Conservation (phyloP, 2,113 vertebrate species). For the Cyprinodon variegatus region DNA sequence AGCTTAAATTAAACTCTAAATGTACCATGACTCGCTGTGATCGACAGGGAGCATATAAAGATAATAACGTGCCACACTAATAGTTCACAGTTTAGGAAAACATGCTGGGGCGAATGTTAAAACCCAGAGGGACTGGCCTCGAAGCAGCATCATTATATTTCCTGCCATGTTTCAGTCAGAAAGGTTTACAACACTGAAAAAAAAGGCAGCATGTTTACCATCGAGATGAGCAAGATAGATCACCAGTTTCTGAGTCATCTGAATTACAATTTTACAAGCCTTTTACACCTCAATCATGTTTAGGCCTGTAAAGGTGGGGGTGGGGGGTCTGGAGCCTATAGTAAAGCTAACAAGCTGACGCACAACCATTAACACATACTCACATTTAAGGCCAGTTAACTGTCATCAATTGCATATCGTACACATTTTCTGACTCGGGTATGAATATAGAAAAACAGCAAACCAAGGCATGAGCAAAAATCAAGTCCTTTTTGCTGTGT, state of each 20-base stretch:
- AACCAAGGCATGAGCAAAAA: not conserved
- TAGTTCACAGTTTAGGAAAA: slow-evolving; percentile 3
- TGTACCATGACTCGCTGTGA: not conserved
- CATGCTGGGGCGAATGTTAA: not conserved
- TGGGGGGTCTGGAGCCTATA: not conserved
- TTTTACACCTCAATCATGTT: not conserved
- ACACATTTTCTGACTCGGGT: not conserved
- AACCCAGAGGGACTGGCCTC: slow-evolving; percentile 5
- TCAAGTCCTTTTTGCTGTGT: not conserved
- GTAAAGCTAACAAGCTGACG: not conserved
- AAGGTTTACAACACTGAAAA: slow-evolving; percentile 16
- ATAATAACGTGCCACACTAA: slow-evolving; percentile 1
- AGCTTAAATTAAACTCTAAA: not conserved
- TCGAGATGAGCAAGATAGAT: slow-evolving; percentile 8
- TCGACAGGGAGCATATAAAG: not conserved
- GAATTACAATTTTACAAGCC: not conserved
- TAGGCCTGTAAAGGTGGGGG: not conserved
- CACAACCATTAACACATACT: not conserved
- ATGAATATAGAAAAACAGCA: not conserved
- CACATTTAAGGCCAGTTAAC: not conserved
- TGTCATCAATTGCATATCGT: not conserved
- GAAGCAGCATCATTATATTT: slow-evolving; percentile 20
- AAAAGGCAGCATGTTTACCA: not conserved
- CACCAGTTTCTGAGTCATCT: not conserved
- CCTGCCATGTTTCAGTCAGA: not conserved